These are phyloP conservation scores for Callimorpha dominula DNA, from an alignment of 2,888 invertebrate species.

Conservation along the genomic window DNA sequence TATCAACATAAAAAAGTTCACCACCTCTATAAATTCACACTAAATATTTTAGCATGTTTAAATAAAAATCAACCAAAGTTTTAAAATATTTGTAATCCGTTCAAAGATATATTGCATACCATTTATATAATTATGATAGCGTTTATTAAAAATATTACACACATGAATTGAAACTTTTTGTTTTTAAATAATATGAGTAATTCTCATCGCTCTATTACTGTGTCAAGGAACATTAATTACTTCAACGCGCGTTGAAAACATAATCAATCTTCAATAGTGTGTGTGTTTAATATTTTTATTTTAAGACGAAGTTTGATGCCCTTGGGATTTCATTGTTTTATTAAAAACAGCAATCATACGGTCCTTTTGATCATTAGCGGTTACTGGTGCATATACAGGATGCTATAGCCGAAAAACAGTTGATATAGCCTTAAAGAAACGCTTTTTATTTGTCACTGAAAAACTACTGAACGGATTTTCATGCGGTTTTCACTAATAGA, in stretches of 20 bases:
- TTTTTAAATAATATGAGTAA: conserved; percentile 17
- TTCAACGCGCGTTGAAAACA: conserved; percentile 34
- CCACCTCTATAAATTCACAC: too few species aligned
- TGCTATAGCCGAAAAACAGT: not conserved
- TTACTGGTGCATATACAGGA: not conserved
- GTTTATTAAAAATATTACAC: conserved; percentile 17
- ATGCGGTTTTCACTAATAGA: too few species aligned
- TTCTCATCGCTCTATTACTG: conserved; percentile 37
- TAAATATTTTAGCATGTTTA: too few species aligned
- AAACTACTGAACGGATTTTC: too few species aligned
- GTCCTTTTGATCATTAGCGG: not conserved
- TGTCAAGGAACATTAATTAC: conserved; percentile 55
- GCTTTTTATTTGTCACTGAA: too few species aligned
- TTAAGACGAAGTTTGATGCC: conserved; percentile 49
- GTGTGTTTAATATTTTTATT: conserved; percentile 16
- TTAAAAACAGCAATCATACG: not conserved
- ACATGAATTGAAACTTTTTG: conserved; percentile 18
- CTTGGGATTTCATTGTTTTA: conserved; percentile 66
- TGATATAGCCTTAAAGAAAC: too few species aligned
- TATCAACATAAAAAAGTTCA: too few species aligned
- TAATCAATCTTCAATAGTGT: conserved; percentile 44
- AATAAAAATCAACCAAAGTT: too few species aligned
- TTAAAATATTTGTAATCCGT: too few species aligned
- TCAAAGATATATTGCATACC: not conserved
- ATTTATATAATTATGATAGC: conserved; percentile 5